A percentile compares a stretch with the other conserved stretches of the same genome.
Evolutionary conservation across 2,797 vertebrate genomes (phyloP).

Genomic region (Chelon labrosus): DNA sequence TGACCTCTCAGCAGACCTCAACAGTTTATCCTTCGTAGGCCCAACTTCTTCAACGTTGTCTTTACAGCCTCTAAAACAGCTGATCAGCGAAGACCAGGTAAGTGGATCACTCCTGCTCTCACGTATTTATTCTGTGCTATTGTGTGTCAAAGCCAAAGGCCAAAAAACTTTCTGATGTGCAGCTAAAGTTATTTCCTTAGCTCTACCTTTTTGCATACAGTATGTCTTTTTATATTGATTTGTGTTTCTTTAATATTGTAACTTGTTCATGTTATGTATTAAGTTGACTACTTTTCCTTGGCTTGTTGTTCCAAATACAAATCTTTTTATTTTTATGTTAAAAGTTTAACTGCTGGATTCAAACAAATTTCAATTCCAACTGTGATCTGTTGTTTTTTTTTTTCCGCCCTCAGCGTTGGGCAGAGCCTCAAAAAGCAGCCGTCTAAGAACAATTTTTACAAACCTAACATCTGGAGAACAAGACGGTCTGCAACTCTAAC

Average conservation of each 20-base stretch:
- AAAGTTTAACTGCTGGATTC: constrained; percentile 2
- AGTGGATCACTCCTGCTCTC: no score
- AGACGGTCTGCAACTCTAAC: constrained; percentile 60
- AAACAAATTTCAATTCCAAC: background rate
- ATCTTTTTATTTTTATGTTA: background rate
- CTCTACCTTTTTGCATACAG: background rate
- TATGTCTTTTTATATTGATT: background rate
- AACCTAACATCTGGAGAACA: constrained; percentile 66
- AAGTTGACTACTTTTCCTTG: background rate
- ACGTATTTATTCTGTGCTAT: no score
- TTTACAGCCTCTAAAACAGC: no score
- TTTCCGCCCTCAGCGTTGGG: background rate
- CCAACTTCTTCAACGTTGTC: no score
- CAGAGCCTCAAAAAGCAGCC: constrained; percentile 44
- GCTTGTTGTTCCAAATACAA: background rate
- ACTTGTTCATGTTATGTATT: background rate
- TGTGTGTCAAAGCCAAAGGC: no score
- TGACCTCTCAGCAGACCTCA: no score
- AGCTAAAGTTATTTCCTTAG: no score
- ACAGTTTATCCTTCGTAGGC: no score
- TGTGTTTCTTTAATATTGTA: background rate
- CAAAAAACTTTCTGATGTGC: no score
- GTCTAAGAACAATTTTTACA: constrained; percentile 65
- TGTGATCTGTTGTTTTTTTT: background rate
- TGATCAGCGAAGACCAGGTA: no score